Base-by-base conservation (phyloP, 2,113 vertebrate species). In the Engraulis encrasicolus region DNA sequence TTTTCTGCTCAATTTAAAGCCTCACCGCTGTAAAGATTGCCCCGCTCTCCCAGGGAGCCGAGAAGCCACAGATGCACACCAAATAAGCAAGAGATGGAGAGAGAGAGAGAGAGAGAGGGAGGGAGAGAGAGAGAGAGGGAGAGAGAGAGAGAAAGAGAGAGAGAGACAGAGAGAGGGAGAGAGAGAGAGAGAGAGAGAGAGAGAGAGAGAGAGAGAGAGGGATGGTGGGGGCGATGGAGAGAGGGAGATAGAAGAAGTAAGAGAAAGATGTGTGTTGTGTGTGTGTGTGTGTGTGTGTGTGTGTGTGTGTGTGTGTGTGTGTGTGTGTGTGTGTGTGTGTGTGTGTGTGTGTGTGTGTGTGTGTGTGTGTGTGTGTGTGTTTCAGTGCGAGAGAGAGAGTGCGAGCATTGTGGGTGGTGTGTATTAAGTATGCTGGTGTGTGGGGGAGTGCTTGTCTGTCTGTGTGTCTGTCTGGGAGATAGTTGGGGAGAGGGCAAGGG, bases 1-100 rank as follows among this genome's bases (percentile, higher is more conserved):
- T 94, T 94, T 93, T 95, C 93, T 93, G 91, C 93, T 93, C 91
- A 92, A 94, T 93, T 93, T 91, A 91, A 91, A 90, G 86, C 86
- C 85, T 89, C 88, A 87, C 86, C 74, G 85, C 91, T 89, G 87
- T 90, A 88, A 91, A 91, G 90, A 93, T 89, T 89, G 87, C 84
- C 85, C 27, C 81, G 78, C 81, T 88, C 85, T 90, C 86, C 81
- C 78, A 52, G 83, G 50, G 81, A 87, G 78, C n/a, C n/a, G n/a
- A n/a, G n/a, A 31, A 27, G 79, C 50, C 78, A 50, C 84, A 91
- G 89, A 80, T 87, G 83, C 88, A 89, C 89, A 89, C 50, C 45
- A 82, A 38, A 58, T 27, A 40, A 80, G 74, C 20, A 50, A 49
- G 20, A 11, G 82, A 88, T 74, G 82, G 84, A 88, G 80, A 86